Evolutionary conservation across 1,140 invertebrate genomes (phyloP).

Genomic region (Gryllus bimaculatus): DNA sequence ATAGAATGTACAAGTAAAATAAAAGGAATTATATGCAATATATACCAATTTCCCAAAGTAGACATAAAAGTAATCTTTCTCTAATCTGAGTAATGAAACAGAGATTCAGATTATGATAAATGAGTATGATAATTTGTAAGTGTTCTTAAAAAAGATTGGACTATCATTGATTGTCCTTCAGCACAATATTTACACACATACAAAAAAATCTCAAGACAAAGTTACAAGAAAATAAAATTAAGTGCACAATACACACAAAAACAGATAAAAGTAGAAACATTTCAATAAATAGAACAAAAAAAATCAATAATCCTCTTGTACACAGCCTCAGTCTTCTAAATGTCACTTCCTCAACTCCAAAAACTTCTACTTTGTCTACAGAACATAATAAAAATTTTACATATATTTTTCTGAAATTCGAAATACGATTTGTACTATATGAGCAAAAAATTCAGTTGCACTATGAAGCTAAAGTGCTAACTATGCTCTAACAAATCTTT

Average conservation of each 20-base stretch:
- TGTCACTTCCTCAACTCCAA: not conserved
- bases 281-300: not conserved
- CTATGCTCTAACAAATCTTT: not conserved
- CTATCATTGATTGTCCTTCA: not conserved
- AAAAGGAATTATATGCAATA: not conserved
- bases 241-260: not conserved
- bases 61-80: not conserved
- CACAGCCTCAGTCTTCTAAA: not conserved
- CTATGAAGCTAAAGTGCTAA: not conserved
- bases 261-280: not conserved
- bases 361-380: not conserved
- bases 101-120: not conserved
- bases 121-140: not conserved
- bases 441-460: not conserved
- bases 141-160: not conserved
- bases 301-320: not conserved
- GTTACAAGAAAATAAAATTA: not conserved
- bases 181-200: not conserved
- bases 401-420: not conserved
- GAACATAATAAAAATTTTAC: not conserved
- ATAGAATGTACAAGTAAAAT: not conserved
- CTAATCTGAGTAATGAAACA: not conserved
- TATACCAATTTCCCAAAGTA: not conserved
- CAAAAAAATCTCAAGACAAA: not conserved
- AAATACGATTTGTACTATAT: not conserved